Evolutionary conservation across 23 tunicate species (phyloP).

Genomic region (Trididemnum miniatum): DNA sequence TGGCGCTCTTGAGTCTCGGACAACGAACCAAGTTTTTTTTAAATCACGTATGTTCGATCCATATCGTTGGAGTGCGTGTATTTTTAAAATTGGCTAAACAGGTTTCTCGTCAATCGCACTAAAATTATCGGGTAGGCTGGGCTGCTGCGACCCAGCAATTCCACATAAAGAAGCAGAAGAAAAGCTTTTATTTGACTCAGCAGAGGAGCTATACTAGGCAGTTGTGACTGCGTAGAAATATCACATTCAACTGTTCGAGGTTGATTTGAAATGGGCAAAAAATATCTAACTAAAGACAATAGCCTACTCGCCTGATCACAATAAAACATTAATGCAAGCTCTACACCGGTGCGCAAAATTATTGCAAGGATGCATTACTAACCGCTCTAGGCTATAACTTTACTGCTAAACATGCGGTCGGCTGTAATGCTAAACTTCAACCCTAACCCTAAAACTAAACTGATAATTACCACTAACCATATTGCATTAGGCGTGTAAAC

Average conservation of each 20-base stretch:
- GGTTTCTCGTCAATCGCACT: background rate
- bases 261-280: background rate
- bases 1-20: too few species aligned
- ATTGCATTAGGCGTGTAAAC: too few species aligned
- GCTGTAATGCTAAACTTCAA: too few species aligned
- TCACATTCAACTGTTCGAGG: background rate
- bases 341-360: background rate
- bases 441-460: too few species aligned
- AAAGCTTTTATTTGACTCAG: background rate
- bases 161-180: background rate
- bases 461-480: too few species aligned
- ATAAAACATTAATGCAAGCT: background rate
- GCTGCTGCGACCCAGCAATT: background rate
- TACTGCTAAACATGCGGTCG: too few species aligned
- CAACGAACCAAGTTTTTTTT: background rate
- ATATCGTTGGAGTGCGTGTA: background rate
- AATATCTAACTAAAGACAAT: background rate
- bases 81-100: background rate
- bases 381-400: background rate
- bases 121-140: background rate
- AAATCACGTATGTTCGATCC: background rate
- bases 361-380: background rate
- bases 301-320: constrained; percentile 2
- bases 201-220: constrained; percentile 4
- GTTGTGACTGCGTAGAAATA: background rate